Evolutionary conservation across 2,797 vertebrate genomes (phyloP), one percentile per base, ranked within the genome.

Genomic region (Spondyliosoma cantharus): DNA sequence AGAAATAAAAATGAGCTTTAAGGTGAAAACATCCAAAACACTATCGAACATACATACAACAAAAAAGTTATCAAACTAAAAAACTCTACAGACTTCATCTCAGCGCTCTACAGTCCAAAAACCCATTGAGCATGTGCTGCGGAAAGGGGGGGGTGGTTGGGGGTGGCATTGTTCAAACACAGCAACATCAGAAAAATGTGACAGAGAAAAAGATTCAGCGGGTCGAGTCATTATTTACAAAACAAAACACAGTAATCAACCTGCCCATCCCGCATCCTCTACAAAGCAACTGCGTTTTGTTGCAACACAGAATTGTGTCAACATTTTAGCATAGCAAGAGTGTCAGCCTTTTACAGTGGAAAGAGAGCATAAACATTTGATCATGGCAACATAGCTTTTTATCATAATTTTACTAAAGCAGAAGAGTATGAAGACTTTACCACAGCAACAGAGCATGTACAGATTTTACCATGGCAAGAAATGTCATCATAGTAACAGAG

Each of bases 1-100:
- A 83, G 64, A 88, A 90, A 91, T 48, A 91, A 88, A 86, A 84
- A 66, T 1, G 6, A 89, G 83, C 80, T 91, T 88, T 61, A 89
- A 78, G 81, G 71, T 88, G 78, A 72, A 89, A 92, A 88, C 84
- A 92, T 89, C 85, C 72, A 83, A 92, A 93, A 91, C 57, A 89
- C 86, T 82, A 83, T 85, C 54, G 80, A 91, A 88, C 69, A 74
- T 79, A 89, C 74, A 83, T 80, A 85, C 74, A 89, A 84, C 83
- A 88, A 81, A 84, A 37, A 37, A 84, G 19, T 85, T 89, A 89
- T 73, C 71, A 77, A 86, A 90, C 84, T 86, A 91, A 89, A 91
- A 91, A 90, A 84, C 52, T 70, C 88, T 80, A 90, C 48, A 83
- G 83, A 85, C 82, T 85, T 92, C 20, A 86, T 88, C 71, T 90